Percentiles rank a stretch among this genome's conserved stretches.
Conservation (phyloP, 2,888 invertebrate species). For the Tanypteryx hageni region DNA sequence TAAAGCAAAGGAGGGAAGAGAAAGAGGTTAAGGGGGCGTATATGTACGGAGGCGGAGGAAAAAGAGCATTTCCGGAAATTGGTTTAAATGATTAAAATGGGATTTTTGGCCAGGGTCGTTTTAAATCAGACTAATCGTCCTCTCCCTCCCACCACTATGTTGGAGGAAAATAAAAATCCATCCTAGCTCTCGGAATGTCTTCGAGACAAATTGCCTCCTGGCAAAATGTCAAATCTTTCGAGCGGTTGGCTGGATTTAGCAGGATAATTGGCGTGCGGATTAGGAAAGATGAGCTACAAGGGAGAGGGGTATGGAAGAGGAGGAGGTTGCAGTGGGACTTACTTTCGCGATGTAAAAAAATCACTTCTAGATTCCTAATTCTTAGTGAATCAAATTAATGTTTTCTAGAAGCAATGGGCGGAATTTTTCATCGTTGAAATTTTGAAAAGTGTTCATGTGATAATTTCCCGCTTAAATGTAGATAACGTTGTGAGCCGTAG, state of each 20-base stretch:
- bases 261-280: background rate
- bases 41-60: background rate
- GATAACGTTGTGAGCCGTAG: no score
- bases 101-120: background rate
- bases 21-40: background rate
- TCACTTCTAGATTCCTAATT: no score
- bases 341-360: no score
- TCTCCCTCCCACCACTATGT: background rate
- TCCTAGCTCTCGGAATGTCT: background rate
- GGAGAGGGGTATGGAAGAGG: no score
- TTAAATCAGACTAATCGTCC: constrained; percentile 22
- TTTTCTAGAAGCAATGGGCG: no score
- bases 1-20: background rate
- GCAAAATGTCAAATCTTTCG: background rate
- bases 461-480: no score
- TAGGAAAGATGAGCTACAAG: background rate
- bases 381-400: no score
- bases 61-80: constrained; percentile 17
- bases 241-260: constrained; percentile 24
- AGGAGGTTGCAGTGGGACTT: no score
- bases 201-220: background rate
- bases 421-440: no score
- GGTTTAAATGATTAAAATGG: constrained; percentile 28
- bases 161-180: background rate
- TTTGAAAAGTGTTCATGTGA: no score